Evolutionary conservation across 2,797 vertebrate genomes (phyloP).

Genomic region (Phataginus tricuspis): DNA sequence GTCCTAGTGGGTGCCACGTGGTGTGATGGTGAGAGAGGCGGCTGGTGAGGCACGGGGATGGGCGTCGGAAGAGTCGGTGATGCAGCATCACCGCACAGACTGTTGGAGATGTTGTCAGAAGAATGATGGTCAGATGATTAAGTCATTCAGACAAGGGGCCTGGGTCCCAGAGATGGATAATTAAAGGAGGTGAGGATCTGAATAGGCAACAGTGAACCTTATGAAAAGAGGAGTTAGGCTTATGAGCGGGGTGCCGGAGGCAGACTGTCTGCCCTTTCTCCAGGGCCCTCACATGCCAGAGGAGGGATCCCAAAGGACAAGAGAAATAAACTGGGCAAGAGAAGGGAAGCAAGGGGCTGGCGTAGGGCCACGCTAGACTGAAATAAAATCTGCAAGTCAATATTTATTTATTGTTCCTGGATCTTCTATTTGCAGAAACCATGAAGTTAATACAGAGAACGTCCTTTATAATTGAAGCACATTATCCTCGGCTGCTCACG

Average conservation of each 20-base stretch:
- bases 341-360: background rate
- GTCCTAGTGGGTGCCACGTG: background rate
- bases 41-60: background rate
- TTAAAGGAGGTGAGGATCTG: background rate
- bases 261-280: background rate
- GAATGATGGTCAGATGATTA: background rate
- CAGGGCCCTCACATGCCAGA: background rate
- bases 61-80: background rate
- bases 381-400: background rate
- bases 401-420: background rate
- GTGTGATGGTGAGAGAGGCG: background rate
- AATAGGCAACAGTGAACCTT: background rate
- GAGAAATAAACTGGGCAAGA: background rate
- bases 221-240: background rate
- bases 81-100: background rate
- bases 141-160: background rate
- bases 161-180: background rate
- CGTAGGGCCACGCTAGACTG: background rate
- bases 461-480: background rate
- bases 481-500: background rate
- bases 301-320: background rate
- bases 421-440: background rate
- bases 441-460: background rate
- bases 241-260: background rate
- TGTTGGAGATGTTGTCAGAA: background rate